Base-by-base conservation (phyloP, 1,140 invertebrate genomes). In the Polypedilum vanderplanki region DNA sequence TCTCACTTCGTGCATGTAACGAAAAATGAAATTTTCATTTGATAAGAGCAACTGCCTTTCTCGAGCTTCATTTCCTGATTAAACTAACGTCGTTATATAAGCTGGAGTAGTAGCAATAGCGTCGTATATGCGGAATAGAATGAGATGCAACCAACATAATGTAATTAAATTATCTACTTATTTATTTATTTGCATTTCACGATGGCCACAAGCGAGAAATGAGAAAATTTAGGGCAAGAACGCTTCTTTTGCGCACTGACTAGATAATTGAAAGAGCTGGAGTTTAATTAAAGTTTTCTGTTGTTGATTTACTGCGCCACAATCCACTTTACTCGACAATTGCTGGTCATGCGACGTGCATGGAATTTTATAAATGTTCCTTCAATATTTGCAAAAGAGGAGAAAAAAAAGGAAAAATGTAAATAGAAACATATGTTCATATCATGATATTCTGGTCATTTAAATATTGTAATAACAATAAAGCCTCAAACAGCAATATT, bases 341-440 rank as follows among this genome's bases (percentile, higher is more conserved):
- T 33, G 24, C 24, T 33, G 24, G 5, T 5, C 24, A 33, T n/a
- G 12, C 46, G 46, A 57, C 46, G 46, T 57, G 46, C 12, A 57
- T 57, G 15, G 46, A 57, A 57, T 57, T 57, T 57, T 15, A 10
- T 4, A 57, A 57, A 57, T 15, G 46, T n/a, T 57, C 12, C 24
- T 57, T 57, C 46, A 15, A 57, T 15, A 46, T 46, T 9, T 46
- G n/a, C 46, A 15, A 33, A 33, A 33, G 24, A 5, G 24, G 24
- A 33, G 15, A 12, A 15, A 57, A 15, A n/a, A 57, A 12, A 1
- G 15, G n/a, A 1, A 57, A n/a, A 57, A 57, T 15, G 46, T 57
- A 57, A 33, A 57, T 57, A n/a, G n/a, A 70, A 70, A 70, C 65
- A 70, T 70, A 70, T 70, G 65, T 22, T 70, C 65, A 22, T 22